Evolutionary conservation across 2,113 vertebrate genomes (phyloP), one percentile per base, ranked within the genome.

Genomic region (Pyrgilauda ruficollis): DNA sequence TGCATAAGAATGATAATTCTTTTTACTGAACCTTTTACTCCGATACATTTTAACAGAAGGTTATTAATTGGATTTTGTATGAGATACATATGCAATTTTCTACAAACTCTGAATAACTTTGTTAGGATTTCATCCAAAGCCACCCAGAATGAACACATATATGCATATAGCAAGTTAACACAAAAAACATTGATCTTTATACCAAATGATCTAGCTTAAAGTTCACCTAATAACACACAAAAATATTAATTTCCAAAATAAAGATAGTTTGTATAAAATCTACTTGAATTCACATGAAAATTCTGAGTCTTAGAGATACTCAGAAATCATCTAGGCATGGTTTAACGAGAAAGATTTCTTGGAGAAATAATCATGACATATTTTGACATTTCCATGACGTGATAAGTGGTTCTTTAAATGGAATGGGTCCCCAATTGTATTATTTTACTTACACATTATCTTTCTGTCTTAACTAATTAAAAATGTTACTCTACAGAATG

Each of bases 241-340:
- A 70, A 79, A 82, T 52, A 39, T 31, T 61, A 15, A 39, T 53
- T 89, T 67, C 7, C 6, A 22, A 59, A 68, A 43, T 2, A 17
- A 30, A 49, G 6, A 46, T 30, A 61, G 30, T 73, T 47, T 43
- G 2, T 27, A 56, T 17, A 35, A 87, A 64, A 69, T 21, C 0
- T 47, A 26, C 4, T 35, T 74, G 17, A 67, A 13, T 68, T 84
- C 33, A 41, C 7, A 50, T 15, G 10, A 66, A 50, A 52, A 44
- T 73, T 61, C 50, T 13, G 33, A 37, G 13, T n/a, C 3, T 62
- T 31, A 35, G 17, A 73, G 6, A 39, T 73, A 46, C 27, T 52
- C 5, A 26, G 43, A 73, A 84, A 68, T 0, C 3, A 27, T 37
- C 19, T 35, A 70, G 41, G 35, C 12, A 33, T 1, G 0, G 1